These are phyloP conservation scores for Muscicapa comitata DNA, from an alignment of 2,797 vertebrate genomes.

Conservation along the genomic window DNA sequence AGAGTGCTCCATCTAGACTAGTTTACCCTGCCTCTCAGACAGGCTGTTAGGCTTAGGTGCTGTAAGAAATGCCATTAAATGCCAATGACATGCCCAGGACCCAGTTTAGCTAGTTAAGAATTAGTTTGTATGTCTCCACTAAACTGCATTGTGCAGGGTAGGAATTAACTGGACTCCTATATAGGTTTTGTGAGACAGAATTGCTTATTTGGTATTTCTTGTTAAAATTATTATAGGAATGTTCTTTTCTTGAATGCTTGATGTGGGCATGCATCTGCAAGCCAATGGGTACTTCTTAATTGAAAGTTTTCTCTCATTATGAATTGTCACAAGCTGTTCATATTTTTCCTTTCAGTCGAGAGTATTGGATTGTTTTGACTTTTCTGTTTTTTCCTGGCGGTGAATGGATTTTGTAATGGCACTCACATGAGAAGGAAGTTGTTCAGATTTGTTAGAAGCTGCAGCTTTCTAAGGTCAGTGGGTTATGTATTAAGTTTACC, in stretches of 20 bases:
- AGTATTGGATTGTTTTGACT: background rate
- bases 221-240: background rate
- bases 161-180: background rate
- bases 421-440: background rate
- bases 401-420: background rate
- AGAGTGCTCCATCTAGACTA: background rate
- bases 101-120: background rate
- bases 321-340: background rate
- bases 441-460: background rate
- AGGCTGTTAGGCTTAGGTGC: background rate
- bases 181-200: background rate
- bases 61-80: background rate
- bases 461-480: background rate
- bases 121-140: background rate
- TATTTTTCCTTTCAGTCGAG: background rate
- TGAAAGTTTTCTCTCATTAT: background rate
- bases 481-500: background rate
- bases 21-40: background rate
- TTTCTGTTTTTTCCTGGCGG: background rate
- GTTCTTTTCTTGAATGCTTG: background rate
- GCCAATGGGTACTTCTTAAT: background rate
- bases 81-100: background rate
- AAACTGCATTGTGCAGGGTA: background rate
- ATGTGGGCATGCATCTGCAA: background rate
- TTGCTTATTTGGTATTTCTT: background rate